Evolutionary conservation across 2,888 invertebrate genomes (phyloP).

Genomic region (Nysson spinosus): DNA sequence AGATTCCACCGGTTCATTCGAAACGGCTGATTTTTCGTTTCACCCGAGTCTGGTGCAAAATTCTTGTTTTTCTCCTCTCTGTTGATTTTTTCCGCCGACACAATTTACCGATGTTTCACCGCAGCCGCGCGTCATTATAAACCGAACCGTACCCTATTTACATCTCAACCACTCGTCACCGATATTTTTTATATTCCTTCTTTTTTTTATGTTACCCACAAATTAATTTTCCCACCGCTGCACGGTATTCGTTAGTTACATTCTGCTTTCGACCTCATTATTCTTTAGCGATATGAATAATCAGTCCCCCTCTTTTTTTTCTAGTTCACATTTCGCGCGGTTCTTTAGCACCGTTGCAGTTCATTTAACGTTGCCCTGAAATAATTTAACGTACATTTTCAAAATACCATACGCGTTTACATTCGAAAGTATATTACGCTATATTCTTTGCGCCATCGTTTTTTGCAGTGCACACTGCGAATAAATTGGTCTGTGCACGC

Average conservation of each 20-base stretch:
- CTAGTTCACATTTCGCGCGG: background rate
- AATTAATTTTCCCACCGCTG: conserved; percentile 3
- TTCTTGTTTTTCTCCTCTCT: conserved; percentile 7
- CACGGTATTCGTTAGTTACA: conserved; percentile 11
- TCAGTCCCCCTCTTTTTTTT: background rate
- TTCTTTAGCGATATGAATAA: background rate
- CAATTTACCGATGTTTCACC: conserved; percentile 39
- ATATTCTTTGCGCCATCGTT: too few relatives aligned
- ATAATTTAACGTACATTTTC: too few relatives aligned
- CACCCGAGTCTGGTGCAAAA: conserved; percentile 12
- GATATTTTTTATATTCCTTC: conserved; percentile 36
- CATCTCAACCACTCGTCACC: conserved; percentile 27
- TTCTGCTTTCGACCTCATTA: background rate
- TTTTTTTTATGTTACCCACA: conserved; percentile 24
- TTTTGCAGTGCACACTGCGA: too few relatives aligned
- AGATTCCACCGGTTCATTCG: conserved; percentile 46
- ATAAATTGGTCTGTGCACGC: too few relatives aligned
- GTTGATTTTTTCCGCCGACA: conserved; percentile 24
- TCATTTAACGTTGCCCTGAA: too few relatives aligned
- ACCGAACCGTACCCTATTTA: conserved; percentile 37
- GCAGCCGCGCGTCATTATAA: conserved; percentile 42
- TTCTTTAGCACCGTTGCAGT: background rate
- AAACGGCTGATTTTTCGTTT: conserved; percentile 47
- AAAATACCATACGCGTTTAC: too few relatives aligned
- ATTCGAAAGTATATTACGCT: too few relatives aligned